These are phyloP conservation scores for Silurus aristotelis DNA, from an alignment of 2,797 vertebrate genomes.

Conservation along the genomic window DNA sequence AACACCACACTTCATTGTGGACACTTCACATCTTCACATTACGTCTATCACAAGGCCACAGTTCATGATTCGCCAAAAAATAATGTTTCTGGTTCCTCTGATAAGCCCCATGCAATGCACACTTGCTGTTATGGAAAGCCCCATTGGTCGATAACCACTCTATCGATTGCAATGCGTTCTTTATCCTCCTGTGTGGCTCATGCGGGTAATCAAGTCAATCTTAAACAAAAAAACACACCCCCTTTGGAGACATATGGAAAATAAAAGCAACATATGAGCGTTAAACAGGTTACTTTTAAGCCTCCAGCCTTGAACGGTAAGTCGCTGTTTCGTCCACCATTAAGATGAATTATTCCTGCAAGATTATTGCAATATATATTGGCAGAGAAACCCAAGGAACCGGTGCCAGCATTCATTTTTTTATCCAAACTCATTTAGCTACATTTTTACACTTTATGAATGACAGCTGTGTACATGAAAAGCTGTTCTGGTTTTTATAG, in stretches of 20 bases:
- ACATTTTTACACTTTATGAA: constrained; percentile 9
- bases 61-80: background rate
- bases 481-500: constrained; percentile 13
- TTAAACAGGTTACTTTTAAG: constrained; percentile 20
- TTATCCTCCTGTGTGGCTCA: constrained; percentile 57
- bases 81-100: constrained; percentile 29
- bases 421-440: constrained; percentile 16
- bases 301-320: constrained; percentile 9
- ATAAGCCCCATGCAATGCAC: constrained; percentile 26
- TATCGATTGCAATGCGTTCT: constrained; percentile 52
- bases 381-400: constrained; percentile 16
- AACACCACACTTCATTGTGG: background rate
- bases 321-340: background rate
- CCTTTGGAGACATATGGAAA: background rate
- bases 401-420: background rate
- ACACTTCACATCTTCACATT: too few relatives aligned
- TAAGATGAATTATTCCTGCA: constrained; percentile 9
- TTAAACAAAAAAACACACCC: constrained; percentile 24
- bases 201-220: constrained; percentile 45
- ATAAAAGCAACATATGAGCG: constrained; percentile 16
- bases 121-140: constrained; percentile 2
- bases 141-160: constrained; percentile 53
- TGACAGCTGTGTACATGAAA: constrained; percentile 26
- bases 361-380: background rate
- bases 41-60: background rate